Conservation (phyloP, 1,140 invertebrate species). For the Papilio polytes region DNA sequence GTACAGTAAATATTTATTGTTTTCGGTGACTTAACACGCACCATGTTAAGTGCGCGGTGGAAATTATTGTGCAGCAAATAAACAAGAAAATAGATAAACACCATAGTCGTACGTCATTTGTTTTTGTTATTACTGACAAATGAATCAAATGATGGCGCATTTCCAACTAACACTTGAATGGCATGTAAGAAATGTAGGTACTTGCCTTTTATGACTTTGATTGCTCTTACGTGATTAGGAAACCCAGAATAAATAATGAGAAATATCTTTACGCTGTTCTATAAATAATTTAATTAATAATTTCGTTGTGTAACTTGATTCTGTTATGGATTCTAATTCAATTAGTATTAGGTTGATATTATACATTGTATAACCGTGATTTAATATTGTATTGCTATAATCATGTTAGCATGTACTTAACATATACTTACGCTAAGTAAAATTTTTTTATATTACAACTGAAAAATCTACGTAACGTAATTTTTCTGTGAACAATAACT, state of each 20-base stretch:
- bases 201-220: background rate
- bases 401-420: background rate
- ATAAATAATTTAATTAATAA: slow-evolving; percentile 10
- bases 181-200: slow-evolving; percentile 28
- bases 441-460: background rate
- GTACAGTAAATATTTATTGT: slow-evolving; percentile 13
- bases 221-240: slow-evolving; percentile 4
- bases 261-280: background rate
- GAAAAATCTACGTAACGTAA: background rate
- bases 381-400: background rate
- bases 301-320: slow-evolving; percentile 12
- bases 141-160: slow-evolving; percentile 29
- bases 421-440: background rate
- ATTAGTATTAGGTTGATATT: slow-evolving; percentile 12
- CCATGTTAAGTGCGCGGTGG: background rate
- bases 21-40: slow-evolving; percentile 4
- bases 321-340: slow-evolving; percentile 19
- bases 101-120: slow-evolving; percentile 30
- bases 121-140: slow-evolving; percentile 37
- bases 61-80: slow-evolving; percentile 10
- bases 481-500: background rate
- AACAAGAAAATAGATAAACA: slow-evolving; percentile 36
- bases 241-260: background rate
- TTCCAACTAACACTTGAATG: slow-evolving; percentile 33
- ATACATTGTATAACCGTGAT: slow-evolving; percentile 17